phyloP scores from a whole-genome alignment of 2,888 invertebrate species.

The Pycnomerus fuliginosus region DNA sequence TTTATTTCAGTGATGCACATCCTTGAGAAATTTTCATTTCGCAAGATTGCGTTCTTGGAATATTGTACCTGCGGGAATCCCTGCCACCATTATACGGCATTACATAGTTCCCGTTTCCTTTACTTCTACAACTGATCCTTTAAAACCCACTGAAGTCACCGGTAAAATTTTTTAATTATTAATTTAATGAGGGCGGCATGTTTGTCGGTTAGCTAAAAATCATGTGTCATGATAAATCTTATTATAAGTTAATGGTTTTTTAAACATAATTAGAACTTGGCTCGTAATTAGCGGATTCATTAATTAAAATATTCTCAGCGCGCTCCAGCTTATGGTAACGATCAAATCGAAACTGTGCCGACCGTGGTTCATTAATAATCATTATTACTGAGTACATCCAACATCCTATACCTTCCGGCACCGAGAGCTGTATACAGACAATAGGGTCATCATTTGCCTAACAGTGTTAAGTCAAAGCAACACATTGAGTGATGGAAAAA shows the following conservation, averaged over 20 bases:
- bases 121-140: constrained; percentile 22
- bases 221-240: constrained; percentile 39
- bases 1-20: constrained; percentile 34
- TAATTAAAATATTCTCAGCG: constrained; percentile 25
- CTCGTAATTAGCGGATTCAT: constrained; percentile 30
- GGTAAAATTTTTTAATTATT: constrained; percentile 31
- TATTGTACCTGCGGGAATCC: constrained; percentile 41
- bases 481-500: too few species aligned
- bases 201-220: constrained; percentile 31
- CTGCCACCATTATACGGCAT: constrained; percentile 28
- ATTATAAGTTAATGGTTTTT: constrained; percentile 40
- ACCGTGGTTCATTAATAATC: constrained; percentile 5
- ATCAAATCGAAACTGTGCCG: constrained; percentile 13
- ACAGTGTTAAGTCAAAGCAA: too few species aligned
- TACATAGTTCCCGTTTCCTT: constrained; percentile 24
- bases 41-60: constrained; percentile 38
- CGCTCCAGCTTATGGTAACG: constrained; percentile 20
- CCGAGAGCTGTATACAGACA: too few species aligned
- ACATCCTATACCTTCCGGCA: too few species aligned
- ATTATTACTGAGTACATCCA: too few species aligned
- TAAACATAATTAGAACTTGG: constrained; percentile 36
- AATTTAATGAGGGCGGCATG: constrained; percentile 33
- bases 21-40: constrained; percentile 40
- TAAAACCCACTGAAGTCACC: constrained; percentile 4
- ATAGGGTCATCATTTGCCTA: too few species aligned